These are phyloP conservation scores for Meleagris gallopavo DNA, from an alignment of 2,113 vertebrate genomes.

Conservation along the genomic window DNA sequence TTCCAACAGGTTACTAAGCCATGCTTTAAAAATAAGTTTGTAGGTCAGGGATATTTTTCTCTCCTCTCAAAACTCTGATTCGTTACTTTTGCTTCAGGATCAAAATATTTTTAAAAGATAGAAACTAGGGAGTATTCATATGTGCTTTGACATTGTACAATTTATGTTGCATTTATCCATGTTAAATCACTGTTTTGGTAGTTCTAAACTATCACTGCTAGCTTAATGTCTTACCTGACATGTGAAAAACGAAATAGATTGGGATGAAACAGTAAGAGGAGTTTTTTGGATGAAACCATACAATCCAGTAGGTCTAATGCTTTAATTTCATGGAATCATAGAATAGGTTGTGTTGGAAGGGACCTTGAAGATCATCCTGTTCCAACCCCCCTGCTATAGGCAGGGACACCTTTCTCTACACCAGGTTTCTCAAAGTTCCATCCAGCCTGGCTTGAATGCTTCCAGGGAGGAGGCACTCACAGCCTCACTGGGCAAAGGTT, in stretches of 20 bases:
- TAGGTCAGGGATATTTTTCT: not conserved
- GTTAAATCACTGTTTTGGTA: not conserved
- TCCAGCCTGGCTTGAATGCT: too few species aligned
- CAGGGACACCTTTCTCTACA: too few species aligned
- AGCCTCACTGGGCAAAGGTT: too few species aligned
- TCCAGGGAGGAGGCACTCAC: too few species aligned
- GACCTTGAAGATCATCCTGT: too few species aligned
- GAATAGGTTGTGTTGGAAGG: too few species aligned
- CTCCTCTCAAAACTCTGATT: not conserved
- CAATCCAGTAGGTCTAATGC: not conserved
- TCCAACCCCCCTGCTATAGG: too few species aligned
- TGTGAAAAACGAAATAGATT: not conserved
- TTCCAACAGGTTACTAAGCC: not conserved
- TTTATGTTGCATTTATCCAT: not conserved
- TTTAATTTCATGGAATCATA: not conserved
- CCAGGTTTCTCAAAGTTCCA: too few species aligned
- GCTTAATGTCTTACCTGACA: not conserved
- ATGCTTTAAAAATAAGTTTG: slow-evolving; percentile 18
- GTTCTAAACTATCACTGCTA: not conserved
- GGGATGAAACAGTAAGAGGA: not conserved
- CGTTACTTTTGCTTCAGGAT: not conserved
- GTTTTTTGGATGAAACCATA: not conserved
- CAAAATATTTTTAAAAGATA: not conserved
- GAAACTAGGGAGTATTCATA: not conserved
- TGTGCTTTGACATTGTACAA: fast-evolving